phyloP scores from a whole-genome alignment of 2,113 vertebrate species.

The Rhabdornis inornatus region DNA sequence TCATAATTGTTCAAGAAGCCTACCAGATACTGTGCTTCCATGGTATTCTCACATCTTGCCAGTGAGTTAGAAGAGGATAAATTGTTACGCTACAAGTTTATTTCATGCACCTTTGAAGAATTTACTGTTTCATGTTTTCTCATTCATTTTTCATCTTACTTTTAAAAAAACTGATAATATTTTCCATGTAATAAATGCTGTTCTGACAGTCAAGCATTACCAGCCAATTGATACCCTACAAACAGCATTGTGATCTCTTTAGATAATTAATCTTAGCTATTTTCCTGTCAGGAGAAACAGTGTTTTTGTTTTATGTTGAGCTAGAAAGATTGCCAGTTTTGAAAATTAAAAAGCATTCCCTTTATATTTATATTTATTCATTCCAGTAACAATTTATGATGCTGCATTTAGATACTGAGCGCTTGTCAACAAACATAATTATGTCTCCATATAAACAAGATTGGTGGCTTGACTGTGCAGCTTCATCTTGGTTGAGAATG shows the following conservation, averaged over 20 bases:
- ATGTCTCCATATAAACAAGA: conserved; percentile 94
- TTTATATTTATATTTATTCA: conserved; percentile 78
- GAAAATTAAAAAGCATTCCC: conserved; percentile 93
- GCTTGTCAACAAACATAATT: conserved; percentile 92
- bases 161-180: conserved; percentile 60
- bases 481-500: conserved; percentile 72
- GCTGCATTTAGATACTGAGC: conserved; percentile 83
- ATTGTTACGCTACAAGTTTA: conserved; percentile 27
- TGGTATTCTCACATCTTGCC: background rate
- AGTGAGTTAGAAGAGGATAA: conserved; percentile 3
- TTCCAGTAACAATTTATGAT: conserved; percentile 89
- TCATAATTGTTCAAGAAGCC: background rate
- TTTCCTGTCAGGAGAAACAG: conserved; percentile 76
- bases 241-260: conserved; percentile 79
- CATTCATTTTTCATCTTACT: conserved; percentile 41
- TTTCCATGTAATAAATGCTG: conserved; percentile 74
- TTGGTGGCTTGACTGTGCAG: conserved; percentile 81
- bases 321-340: conserved; percentile 87
- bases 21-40: background rate
- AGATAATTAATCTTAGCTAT: conserved; percentile 81
- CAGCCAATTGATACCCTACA: conserved; percentile 78
- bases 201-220: conserved; percentile 76
- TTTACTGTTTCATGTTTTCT: conserved; percentile 53
- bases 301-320: conserved; percentile 77
- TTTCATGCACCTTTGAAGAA: conserved; percentile 53